Base-by-base conservation (phyloP, 2,888 invertebrate genomes). In the Liodrosophila aerea region DNA sequence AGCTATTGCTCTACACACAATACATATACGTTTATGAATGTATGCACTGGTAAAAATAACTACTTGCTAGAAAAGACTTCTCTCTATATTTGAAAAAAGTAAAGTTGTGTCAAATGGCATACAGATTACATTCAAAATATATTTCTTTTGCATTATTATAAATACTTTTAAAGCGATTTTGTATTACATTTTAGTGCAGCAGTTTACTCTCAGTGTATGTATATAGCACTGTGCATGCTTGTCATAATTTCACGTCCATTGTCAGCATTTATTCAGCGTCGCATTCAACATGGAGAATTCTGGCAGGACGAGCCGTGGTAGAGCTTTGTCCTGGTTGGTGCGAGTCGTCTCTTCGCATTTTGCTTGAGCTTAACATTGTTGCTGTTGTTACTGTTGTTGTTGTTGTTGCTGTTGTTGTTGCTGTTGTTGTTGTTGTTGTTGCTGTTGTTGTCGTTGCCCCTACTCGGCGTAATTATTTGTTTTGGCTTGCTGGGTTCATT, bases 401-500 rank as follows among this genome's bases (percentile, higher is more conserved):
- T 61, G 13, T 43, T 50, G 43, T 34, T 49, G 44, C 63, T 57
- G 57, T 58, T 56, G 37, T 37, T 47, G 34, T 22, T 34, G 36
- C 29, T 56, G 13, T 34, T 36, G 64, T 44, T 65, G 60, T 69
- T 57, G 13, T 39, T 53, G 47, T 46, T 60, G 37, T 54, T 59
- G 56, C 54, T 61, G 46, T 29, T 45, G 52, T 22, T 40, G 49
- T 29, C 40, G 37, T 43, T 56, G 47, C 31, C 47, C 61, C 54
- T 67, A 41, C 63, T 58, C 61, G 62, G 41, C 57, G 67, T 81
- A 81, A 81, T 81, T 81, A 81, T 81, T 81, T 81, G 81, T 81
- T 84, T 81, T 81, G 84, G 82, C 78, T 81, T 84, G 73, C 78
- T 72, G 81, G 84, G 81, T 82, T 82, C 81, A 82, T 84, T 84